phyloP scores from a whole-genome alignment of 2,888 invertebrate species.

The Chymomyza fuscimana region DNA sequence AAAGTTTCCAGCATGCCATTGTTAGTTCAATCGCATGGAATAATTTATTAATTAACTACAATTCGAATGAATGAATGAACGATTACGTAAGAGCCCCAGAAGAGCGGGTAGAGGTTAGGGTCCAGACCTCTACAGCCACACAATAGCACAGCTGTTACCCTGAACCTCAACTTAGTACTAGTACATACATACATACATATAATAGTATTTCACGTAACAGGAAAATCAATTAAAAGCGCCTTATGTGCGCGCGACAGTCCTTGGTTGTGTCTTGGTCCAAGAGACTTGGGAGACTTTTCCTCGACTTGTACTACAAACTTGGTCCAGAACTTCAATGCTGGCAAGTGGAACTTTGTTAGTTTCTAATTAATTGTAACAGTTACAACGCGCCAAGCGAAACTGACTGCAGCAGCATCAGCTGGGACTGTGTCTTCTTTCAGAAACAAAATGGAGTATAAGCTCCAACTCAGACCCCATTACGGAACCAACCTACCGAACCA shows the following conservation, averaged over 20 bases:
- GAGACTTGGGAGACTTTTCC: background rate
- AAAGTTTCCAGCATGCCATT: constrained; percentile 56
- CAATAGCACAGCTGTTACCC: background rate
- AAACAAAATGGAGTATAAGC: background rate
- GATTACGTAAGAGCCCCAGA: constrained; percentile 43
- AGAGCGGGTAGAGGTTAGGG: background rate
- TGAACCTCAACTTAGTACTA: constrained; percentile 48
- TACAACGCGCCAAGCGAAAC: constrained; percentile 37
- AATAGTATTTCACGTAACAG: constrained; percentile 61
- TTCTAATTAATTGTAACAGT: constrained; percentile 74
- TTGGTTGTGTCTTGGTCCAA: constrained; percentile 29
- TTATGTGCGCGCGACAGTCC: constrained; percentile 70
- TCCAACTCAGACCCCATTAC: background rate
- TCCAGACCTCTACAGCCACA: background rate
- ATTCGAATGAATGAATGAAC: constrained; percentile 74
- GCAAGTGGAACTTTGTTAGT: constrained; percentile 73
- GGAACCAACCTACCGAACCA: background rate
- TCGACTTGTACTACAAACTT: constrained; percentile 24
- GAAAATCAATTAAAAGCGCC: constrained; percentile 73
- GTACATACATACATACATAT: background rate
- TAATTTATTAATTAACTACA: constrained; percentile 74
- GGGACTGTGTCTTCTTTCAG: background rate
- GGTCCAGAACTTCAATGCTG: constrained; percentile 58
- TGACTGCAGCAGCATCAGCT: constrained; percentile 31
- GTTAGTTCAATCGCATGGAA: constrained; percentile 72